Evolutionary conservation across 2,888 invertebrate genomes (phyloP), one percentile per base, ranked within the genome.

Genomic region (Nemoura dubitans): DNA sequence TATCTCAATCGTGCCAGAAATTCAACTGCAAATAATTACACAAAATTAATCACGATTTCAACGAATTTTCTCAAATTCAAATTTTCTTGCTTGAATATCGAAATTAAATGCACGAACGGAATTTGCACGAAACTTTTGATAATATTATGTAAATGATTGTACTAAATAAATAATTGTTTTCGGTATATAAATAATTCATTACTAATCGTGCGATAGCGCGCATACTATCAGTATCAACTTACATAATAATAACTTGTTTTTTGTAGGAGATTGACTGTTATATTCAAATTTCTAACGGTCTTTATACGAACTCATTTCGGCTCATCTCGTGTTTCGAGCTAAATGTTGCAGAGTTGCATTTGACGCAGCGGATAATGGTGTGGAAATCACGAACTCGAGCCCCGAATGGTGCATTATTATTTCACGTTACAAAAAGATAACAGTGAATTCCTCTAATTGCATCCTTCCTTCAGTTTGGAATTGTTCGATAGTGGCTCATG

Each of bases 361-460:
- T 81, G 81, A n/a, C 81, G 81, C 81, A 30, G 28, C 21, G 28
- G 81, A 29, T 30, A 81, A 29, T 30, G 28, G 14, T 21, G 29
- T 27, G 27, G n/a, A 29, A 81, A 81, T 29, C 81, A 81, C 81
- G 81, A 81, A 30, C 81, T 81, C 21, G 59, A 59, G 21, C 14
- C 59, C 59, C 14, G 59, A 59, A 1, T 14, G 21, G 59, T 16
- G 59, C 59, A 81, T n/a, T 81, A 30, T 81, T 81, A 78, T 78
- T 78, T 78, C 29, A 78, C n/a, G n/a, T 29, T 16, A 29, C 81
- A 81, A 29, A 78, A 81, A 81, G 81, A 81, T 81, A 81, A 81
- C 81, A 81, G 28, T 81, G 30, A 81, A 81, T 30, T 81, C 77
- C 14, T 81, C 28, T 81, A 81, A 81, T 81, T 81, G 81, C 81